Conservation (phyloP, 2,797 vertebrate genomes). For the Gallinago solitaria region DNA sequence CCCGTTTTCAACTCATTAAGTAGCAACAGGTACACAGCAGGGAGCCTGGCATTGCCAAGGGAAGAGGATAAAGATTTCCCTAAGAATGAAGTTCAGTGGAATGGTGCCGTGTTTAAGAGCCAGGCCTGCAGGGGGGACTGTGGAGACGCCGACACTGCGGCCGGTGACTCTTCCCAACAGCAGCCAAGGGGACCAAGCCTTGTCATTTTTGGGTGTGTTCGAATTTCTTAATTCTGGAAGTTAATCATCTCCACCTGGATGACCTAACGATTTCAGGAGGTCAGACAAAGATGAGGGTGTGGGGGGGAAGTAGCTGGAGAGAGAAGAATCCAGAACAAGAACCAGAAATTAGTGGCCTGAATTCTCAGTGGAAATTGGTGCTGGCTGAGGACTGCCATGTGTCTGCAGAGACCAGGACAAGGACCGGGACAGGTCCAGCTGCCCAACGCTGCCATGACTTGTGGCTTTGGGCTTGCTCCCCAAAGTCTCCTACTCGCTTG, state of each 20-base stretch:
- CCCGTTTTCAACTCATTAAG: not conserved
- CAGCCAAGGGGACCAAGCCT: not conserved
- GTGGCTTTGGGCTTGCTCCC: not conserved
- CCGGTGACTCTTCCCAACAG: not conserved
- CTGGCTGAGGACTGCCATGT: accelerated
- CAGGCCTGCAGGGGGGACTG: not conserved
- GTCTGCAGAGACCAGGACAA: not conserved
- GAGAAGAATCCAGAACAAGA: not conserved
- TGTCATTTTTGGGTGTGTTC: not conserved
- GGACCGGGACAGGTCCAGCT: not conserved
- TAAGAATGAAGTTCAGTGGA: too few relatives aligned
- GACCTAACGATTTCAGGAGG: not conserved
- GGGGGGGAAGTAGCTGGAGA: not conserved
- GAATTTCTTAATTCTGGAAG: not conserved
- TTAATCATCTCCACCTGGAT: not conserved
- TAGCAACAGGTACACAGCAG: not conserved
- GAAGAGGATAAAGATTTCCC: not conserved
- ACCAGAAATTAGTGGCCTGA: not conserved
- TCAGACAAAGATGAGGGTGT: not conserved
- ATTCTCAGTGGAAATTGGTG: not conserved
- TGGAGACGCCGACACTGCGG: not conserved
- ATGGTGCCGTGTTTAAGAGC: not conserved
- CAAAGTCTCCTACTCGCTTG: not conserved
- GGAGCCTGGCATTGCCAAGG: not conserved
- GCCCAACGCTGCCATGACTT: accelerated